Conservation (phyloP, 2,888 invertebrate species). For the Hyles lineata region DNA sequence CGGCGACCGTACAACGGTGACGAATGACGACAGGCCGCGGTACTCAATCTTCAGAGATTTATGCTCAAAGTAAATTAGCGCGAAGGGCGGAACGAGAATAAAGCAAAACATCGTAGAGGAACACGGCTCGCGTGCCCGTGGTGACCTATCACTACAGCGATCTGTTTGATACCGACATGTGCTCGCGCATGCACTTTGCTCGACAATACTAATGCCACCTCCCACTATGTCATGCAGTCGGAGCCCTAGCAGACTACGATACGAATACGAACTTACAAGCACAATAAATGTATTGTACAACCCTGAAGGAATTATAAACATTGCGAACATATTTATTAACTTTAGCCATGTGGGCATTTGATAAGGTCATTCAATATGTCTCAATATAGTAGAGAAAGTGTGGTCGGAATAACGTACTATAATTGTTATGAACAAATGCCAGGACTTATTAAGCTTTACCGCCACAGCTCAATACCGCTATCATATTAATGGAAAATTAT, state of each 20-base stretch:
- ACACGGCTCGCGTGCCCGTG: constrained; percentile 56
- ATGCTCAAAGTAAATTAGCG: constrained; percentile 62
- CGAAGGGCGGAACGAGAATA: constrained; percentile 64
- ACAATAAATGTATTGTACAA: constrained; percentile 30
- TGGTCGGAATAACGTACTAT: too few species aligned
- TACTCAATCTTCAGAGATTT: constrained; percentile 60
- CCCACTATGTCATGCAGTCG: constrained; percentile 65
- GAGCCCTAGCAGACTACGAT: constrained; percentile 53
- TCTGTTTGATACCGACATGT: constrained; percentile 62
- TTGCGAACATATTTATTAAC: background rate
- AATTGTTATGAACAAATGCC: too few species aligned
- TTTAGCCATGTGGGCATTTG: too few species aligned
- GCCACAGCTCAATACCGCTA: too few species aligned
- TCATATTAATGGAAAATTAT: too few species aligned
- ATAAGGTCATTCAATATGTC: too few species aligned
- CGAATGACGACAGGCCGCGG: constrained; percentile 65
- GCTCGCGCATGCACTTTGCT: constrained; percentile 59
- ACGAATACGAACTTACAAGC: constrained; percentile 52
- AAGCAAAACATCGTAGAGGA: constrained; percentile 52
- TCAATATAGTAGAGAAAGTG: too few species aligned
- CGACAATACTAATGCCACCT: constrained; percentile 69
- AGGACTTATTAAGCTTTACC: too few species aligned
- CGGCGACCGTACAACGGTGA: constrained; percentile 60
- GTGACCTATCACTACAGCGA: constrained; percentile 62
- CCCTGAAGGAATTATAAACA: background rate